Percentiles rank a stretch among this genome's conserved stretches.
Evolutionary conservation across 2,113 vertebrate genomes (phyloP).

Genomic region (Nothoprocta pentlandii): DNA sequence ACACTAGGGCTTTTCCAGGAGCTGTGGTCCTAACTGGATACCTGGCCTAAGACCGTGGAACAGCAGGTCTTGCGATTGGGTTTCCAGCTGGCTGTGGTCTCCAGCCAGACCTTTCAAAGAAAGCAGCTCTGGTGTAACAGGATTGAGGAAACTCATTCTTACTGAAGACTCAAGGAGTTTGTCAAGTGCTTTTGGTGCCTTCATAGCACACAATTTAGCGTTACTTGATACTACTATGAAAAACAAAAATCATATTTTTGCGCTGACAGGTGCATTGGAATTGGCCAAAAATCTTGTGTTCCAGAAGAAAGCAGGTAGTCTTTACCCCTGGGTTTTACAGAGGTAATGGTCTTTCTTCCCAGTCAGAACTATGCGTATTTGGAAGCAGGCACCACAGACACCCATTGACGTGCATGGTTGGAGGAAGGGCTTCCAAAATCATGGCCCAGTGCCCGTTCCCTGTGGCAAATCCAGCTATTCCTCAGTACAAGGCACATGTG

Average conservation of each 20-base stretch:
- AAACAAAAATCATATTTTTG: neutral
- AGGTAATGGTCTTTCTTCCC: neutral
- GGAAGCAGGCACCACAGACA: neutral
- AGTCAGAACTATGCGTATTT: neutral
- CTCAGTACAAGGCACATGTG: neutral
- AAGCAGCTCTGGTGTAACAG: neutral
- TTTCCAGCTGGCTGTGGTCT: neutral
- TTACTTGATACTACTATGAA: neutral
- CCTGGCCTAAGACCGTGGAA: neutral
- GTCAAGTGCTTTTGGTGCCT: neutral
- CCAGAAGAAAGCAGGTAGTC: neutral
- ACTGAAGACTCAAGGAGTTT: neutral
- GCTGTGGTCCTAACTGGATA: neutral
- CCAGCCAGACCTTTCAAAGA: neutral
- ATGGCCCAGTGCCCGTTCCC: neutral
- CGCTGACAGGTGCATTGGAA: rapidly evolving
- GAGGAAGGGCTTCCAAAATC: neutral
- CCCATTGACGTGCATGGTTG: neutral
- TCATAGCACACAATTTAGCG: neutral
- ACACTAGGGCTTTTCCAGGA: neutral
- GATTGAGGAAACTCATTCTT: neutral
- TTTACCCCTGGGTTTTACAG: neutral
- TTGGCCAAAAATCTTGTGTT: neutral
- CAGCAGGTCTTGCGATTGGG: neutral
- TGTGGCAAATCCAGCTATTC: neutral